A percentile compares a stretch with the other conserved stretches of the same genome.
phyloP scores from a whole-genome alignment of 1,140 invertebrate genomes.

The Drosophila funebris region DNA sequence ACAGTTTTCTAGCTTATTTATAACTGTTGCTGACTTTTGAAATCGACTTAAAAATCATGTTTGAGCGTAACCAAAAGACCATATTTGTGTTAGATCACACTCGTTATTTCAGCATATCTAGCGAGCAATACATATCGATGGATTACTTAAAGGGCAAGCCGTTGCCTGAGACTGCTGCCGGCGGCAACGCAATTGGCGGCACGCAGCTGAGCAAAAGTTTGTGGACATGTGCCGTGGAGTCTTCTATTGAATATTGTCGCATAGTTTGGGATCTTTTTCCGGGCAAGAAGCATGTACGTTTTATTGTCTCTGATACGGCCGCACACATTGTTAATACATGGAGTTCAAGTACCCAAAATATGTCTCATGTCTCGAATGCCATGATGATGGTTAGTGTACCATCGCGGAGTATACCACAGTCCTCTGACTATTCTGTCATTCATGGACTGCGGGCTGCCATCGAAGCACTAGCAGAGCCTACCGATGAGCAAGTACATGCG shows the following conservation, averaged over 20 bases:
- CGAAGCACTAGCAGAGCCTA: slow-evolving; percentile 92
- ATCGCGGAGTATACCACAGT: slow-evolving; percentile 83
- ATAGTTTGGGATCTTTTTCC: slow-evolving; percentile 99
- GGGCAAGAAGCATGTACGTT: slow-evolving; percentile 92
- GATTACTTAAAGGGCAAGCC: slow-evolving; percentile 91
- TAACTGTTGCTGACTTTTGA: not conserved
- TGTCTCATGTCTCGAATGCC: slow-evolving; percentile 91
- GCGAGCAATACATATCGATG: slow-evolving; percentile 94
- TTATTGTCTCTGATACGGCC: slow-evolving; percentile 92
- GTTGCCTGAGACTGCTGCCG: not conserved
- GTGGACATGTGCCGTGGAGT: slow-evolving; percentile 97
- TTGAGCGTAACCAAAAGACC: slow-evolving; percentile 93
- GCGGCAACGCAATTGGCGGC: slow-evolving; percentile 8
- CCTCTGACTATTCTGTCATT: slow-evolving; percentile 89
- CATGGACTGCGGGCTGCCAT: slow-evolving; percentile 94
- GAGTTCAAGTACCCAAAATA: slow-evolving; percentile 91
- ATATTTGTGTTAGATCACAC: slow-evolving; percentile 97
- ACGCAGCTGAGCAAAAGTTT: slow-evolving; percentile 89
- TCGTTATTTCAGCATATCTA: slow-evolving; percentile 93
- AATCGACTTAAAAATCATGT: slow-evolving; percentile 50
- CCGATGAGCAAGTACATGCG: slow-evolving; percentile 87
- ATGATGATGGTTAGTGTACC: slow-evolving; percentile 90
- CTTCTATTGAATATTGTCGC: slow-evolving; percentile 96
- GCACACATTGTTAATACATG: slow-evolving; percentile 93
- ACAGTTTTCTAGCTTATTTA: not conserved